Conservation (phyloP, 2,888 invertebrate species). For the Patella pellucida region DNA sequence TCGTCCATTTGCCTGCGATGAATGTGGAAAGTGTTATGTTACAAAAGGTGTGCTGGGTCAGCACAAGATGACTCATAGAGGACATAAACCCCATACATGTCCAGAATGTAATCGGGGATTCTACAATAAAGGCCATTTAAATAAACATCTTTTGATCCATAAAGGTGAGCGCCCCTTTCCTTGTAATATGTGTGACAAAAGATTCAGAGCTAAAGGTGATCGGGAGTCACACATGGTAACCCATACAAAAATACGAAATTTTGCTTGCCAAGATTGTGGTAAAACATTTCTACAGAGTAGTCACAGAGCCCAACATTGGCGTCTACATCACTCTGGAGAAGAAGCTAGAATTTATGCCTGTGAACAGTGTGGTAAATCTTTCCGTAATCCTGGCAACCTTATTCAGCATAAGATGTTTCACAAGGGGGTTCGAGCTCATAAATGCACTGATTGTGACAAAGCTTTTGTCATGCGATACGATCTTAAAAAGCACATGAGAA, state of each 20-base stretch:
- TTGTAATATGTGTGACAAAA: slow-evolving; percentile 14
- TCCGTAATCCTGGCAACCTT: neutral
- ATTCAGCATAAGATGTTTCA: slow-evolving; percentile 14
- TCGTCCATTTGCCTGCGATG: neutral
- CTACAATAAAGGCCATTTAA: neutral
- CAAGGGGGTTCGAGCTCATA: slow-evolving; percentile 8
- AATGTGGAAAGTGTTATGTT: slow-evolving; percentile 4
- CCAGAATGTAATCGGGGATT: slow-evolving; percentile 9
- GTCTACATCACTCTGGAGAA: slow-evolving; percentile 6
- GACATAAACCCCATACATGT: slow-evolving; percentile 13
- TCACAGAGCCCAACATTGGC: slow-evolving; percentile 11
- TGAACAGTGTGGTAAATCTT: slow-evolving; percentile 13
- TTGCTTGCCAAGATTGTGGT: slow-evolving; percentile 3
- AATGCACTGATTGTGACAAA: slow-evolving; percentile 11
- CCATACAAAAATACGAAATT: slow-evolving; percentile 5
- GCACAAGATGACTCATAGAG: slow-evolving; percentile 9
- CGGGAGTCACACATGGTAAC: slow-evolving; percentile 5
- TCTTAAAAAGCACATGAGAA: slow-evolving; percentile 11
- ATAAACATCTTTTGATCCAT: slow-evolving; percentile 11
- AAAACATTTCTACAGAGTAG: slow-evolving; percentile 13
- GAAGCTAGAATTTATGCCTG: slow-evolving; percentile 7
- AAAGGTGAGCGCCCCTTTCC: neutral
- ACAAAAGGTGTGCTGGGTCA: neutral
- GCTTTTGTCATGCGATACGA: neutral
- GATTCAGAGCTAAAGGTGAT: slow-evolving; percentile 12